Conservation (phyloP, 2,113 vertebrate genomes). For the Aptenodytes forsteri region DNA sequence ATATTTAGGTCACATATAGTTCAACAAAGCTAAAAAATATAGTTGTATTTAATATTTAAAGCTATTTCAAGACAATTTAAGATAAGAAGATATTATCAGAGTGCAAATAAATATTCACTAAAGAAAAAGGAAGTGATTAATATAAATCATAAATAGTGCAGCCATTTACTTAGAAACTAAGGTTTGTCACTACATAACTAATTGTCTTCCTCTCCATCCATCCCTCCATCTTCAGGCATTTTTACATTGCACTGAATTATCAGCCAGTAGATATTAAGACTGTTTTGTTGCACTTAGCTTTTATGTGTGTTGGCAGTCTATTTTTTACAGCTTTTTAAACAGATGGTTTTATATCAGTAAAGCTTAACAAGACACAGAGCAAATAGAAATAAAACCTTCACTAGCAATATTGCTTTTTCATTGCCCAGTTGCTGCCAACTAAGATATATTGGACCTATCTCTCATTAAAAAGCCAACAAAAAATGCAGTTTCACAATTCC, state of each 20-base stretch:
- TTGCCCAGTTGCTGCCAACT: slow-evolving; percentile 52
- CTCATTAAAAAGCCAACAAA: slow-evolving; percentile 28
- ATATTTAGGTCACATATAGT: background rate
- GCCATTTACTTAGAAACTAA: background rate
- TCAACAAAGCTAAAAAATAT: background rate
- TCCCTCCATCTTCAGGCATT: background rate
- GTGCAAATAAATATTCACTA: background rate
- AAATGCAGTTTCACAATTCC: slow-evolving; percentile 33
- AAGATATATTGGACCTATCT: slow-evolving; percentile 41
- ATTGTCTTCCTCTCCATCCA: background rate
- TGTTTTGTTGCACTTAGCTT: slow-evolving; percentile 55
- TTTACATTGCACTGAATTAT: background rate
- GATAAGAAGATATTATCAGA: background rate
- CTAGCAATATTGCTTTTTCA: slow-evolving; percentile 61
- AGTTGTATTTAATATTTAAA: background rate
- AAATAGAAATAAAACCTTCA: slow-evolving; percentile 66
- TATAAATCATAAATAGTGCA: background rate
- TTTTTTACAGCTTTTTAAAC: slow-evolving; percentile 71
- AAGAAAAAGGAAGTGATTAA: background rate
- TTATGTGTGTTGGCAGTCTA: slow-evolving; percentile 28
- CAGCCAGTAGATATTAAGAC: slow-evolving; percentile 25
- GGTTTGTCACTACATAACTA: background rate
- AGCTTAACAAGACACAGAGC: slow-evolving; percentile 66
- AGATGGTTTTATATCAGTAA: slow-evolving; percentile 68
- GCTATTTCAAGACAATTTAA: background rate